phyloP scores from a whole-genome alignment of 2,888 invertebrate genomes.

The Tetropium fuscum region DNA sequence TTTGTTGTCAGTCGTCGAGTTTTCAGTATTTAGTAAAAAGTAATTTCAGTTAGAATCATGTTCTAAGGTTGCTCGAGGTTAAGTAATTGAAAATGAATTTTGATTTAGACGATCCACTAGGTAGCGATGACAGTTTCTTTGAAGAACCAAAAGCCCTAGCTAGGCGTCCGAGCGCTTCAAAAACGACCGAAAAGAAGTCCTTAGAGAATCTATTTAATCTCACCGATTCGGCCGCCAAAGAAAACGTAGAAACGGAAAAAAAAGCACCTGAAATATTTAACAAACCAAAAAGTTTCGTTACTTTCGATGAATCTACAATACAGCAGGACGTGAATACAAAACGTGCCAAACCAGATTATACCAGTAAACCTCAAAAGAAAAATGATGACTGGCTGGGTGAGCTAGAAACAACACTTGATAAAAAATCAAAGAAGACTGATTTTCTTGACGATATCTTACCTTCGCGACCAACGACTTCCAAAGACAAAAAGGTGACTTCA shows the following conservation, averaged over 20 bases:
- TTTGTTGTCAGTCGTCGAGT: too few relatives aligned
- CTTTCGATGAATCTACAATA: conserved; percentile 31
- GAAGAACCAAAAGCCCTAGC: conserved; percentile 68
- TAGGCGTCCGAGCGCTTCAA: conserved; percentile 53
- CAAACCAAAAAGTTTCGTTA: conserved; percentile 33
- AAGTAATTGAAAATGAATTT: conserved; percentile 44
- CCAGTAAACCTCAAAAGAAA: conserved; percentile 36
- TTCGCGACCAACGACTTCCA: conserved; percentile 46
- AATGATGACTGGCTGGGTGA: conserved; percentile 58
- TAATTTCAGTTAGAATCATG: too few relatives aligned
- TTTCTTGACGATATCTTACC: conserved; percentile 60
- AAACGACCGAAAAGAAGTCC: conserved; percentile 58
- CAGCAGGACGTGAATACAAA: conserved; percentile 29
- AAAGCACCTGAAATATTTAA: conserved; percentile 4
- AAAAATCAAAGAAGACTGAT: conserved; percentile 51
- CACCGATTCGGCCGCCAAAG: conserved; percentile 20
- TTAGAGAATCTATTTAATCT: conserved; percentile 51
- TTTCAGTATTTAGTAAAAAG: too few relatives aligned
- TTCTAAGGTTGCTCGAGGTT: neutral
- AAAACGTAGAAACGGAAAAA: conserved; percentile 18
- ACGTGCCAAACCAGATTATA: neutral
- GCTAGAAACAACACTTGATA: conserved; percentile 43
- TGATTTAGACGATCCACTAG: conserved; percentile 71
- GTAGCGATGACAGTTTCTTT: conserved; percentile 79
- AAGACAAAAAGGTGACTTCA: conserved; percentile 50